Percentiles rank a stretch among this genome's conserved stretches.
Evolutionary conservation across 2,113 vertebrate species (phyloP).

Genomic region (Climacteris rufus): DNA sequence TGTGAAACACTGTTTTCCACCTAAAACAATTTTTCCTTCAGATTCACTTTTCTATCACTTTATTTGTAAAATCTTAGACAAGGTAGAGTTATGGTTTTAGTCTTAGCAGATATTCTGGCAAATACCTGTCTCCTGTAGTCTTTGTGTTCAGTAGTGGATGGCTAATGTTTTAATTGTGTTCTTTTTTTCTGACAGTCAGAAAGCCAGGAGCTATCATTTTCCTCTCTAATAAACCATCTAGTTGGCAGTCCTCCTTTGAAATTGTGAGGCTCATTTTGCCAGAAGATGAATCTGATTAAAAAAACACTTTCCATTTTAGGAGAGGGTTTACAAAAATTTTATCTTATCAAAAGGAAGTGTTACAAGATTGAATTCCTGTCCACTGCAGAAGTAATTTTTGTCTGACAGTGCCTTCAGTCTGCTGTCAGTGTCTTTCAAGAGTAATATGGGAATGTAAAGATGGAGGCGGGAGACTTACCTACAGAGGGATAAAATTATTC

Average conservation of each 20-base stretch:
- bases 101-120: neutral
- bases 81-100: neutral
- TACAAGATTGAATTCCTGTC: conserved; percentile 42
- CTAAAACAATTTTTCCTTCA: neutral
- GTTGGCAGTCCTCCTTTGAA: neutral
- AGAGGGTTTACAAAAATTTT: neutral
- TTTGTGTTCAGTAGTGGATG: neutral
- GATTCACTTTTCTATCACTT: neutral
- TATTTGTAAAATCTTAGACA: neutral
- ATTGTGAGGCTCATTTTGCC: neutral
- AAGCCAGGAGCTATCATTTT: neutral
- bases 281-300: neutral
- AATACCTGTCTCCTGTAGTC: neutral
- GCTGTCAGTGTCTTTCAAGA: conserved; percentile 29
- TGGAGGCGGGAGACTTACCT: neutral
- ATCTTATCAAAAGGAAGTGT: neutral
- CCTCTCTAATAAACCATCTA: neutral
- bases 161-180: neutral
- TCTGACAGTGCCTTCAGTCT: conserved; percentile 25
- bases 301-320: neutral
- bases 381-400: neutral
- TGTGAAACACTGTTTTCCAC: neutral
- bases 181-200: neutral
- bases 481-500: neutral
- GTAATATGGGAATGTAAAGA: neutral